A percentile compares a stretch with the other conserved stretches of the same genome.
Conservation (phyloP, 2,113 vertebrate species). For the Chlorocebus sabaeus region DNA sequence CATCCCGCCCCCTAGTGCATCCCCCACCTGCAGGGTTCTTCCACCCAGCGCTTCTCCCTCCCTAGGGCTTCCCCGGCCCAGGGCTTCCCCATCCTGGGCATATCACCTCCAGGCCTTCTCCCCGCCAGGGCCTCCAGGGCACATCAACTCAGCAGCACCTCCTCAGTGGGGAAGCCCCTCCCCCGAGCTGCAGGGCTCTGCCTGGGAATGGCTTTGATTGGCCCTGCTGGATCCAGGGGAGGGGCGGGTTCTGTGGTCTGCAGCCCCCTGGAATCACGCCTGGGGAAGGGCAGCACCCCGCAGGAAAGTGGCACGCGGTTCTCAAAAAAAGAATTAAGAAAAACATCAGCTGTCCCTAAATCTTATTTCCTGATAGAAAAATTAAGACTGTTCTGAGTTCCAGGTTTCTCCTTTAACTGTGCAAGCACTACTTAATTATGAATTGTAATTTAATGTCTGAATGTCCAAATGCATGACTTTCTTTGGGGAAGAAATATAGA, state of each 20-base stretch:
- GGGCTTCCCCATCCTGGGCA: too few species aligned
- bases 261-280: neutral
- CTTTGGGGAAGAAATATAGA: too few species aligned
- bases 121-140: too few species aligned
- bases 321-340: neutral
- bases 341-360: neutral
- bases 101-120: too few species aligned
- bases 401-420: neutral
- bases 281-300: neutral
- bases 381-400: neutral
- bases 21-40: too few species aligned
- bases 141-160: neutral
- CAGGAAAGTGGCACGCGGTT: too few species aligned
- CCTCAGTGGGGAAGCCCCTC: too few species aligned
- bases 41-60: fast-evolving
- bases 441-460: fast-evolving
- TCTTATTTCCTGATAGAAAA: neutral
- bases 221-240: neutral
- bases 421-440: fast-evolving
- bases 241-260: neutral
- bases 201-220: neutral
- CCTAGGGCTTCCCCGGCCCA: too few species aligned
- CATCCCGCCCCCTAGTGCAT: neutral
- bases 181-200: fast-evolving
- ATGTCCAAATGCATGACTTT: neutral